These are phyloP conservation scores for Drosophila kanekoi DNA, from an alignment of 2,888 invertebrate species.

Conservation along the genomic window DNA sequence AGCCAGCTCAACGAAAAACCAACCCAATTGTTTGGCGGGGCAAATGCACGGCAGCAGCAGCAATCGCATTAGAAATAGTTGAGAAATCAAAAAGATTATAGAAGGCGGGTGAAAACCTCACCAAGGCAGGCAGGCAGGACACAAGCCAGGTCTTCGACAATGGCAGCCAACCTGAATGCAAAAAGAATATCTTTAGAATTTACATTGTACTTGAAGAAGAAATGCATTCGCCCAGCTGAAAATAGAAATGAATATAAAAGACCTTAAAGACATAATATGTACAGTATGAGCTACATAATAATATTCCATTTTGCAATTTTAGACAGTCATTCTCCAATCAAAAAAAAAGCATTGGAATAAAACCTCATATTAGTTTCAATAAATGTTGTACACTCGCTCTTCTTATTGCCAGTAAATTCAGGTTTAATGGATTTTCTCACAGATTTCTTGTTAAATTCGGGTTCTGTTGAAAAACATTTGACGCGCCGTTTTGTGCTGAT, in stretches of 20 bases:
- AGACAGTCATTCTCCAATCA: background rate
- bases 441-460: too few species aligned
- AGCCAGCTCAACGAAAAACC: slow-evolving; percentile 33
- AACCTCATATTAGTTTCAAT: too few species aligned
- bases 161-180: slow-evolving; percentile 52
- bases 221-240: slow-evolving; percentile 7
- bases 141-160: slow-evolving; percentile 42
- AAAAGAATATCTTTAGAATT: slow-evolving; percentile 32
- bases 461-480: too few species aligned
- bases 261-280: background rate
- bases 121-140: background rate
- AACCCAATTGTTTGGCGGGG: slow-evolving; percentile 65
- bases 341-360: too few species aligned
- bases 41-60: slow-evolving; percentile 55
- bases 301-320: background rate
- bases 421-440: too few species aligned
- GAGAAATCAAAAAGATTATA: slow-evolving; percentile 78
- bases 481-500: too few species aligned
- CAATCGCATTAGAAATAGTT: slow-evolving; percentile 82
- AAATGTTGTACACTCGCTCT: too few species aligned
- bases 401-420: too few species aligned
- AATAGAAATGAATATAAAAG: slow-evolving; percentile 14
- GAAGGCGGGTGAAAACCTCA: slow-evolving; percentile 4
- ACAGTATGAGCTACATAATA: background rate
- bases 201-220: slow-evolving; percentile 38